These are phyloP conservation scores for Argentina silus DNA, from an alignment of 2,797 vertebrate genomes.

Conservation along the genomic window DNA sequence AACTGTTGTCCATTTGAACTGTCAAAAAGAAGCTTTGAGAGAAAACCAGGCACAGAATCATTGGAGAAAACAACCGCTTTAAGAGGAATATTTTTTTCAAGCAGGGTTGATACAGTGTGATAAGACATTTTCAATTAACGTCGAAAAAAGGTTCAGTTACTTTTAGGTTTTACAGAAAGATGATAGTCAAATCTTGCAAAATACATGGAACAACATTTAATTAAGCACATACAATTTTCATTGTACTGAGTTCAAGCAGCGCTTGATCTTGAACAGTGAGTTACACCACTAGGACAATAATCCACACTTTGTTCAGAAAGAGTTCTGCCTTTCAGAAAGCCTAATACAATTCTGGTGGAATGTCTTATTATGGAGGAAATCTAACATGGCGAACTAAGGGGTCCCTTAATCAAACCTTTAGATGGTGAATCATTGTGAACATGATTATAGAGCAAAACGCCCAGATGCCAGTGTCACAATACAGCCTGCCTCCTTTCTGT, in stretches of 20 bases:
- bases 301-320: slow-evolving; percentile 67
- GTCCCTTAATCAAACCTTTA: slow-evolving; percentile 64
- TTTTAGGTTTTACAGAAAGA: slow-evolving; percentile 77
- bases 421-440: slow-evolving; percentile 71
- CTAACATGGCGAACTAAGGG: slow-evolving; percentile 70
- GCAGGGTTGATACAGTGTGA: slow-evolving; percentile 78
- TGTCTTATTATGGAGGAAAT: slow-evolving; percentile 69
- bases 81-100: slow-evolving; percentile 77
- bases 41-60: slow-evolving; percentile 78
- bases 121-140: slow-evolving; percentile 78
- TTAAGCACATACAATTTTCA: slow-evolving; percentile 75
- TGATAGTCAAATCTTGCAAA: slow-evolving; percentile 79
- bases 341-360: slow-evolving; percentile 69
- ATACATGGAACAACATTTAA: slow-evolving; percentile 78
- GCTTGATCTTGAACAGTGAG: slow-evolving; percentile 77
- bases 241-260: slow-evolving; percentile 77
- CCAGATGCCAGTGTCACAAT: slow-evolving; percentile 89
- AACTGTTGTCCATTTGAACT: slow-evolving; percentile 47
- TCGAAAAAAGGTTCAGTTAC: slow-evolving; percentile 74
- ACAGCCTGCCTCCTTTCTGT: slow-evolving; percentile 93
- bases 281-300: slow-evolving; percentile 73
- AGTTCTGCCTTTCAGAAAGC: slow-evolving; percentile 65
- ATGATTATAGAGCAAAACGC: slow-evolving; percentile 72
- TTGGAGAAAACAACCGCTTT: slow-evolving; percentile 75
- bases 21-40: slow-evolving; percentile 55